phyloP scores from a whole-genome alignment of 2,888 invertebrate species.

The Stenchaetothrips biformis region DNA sequence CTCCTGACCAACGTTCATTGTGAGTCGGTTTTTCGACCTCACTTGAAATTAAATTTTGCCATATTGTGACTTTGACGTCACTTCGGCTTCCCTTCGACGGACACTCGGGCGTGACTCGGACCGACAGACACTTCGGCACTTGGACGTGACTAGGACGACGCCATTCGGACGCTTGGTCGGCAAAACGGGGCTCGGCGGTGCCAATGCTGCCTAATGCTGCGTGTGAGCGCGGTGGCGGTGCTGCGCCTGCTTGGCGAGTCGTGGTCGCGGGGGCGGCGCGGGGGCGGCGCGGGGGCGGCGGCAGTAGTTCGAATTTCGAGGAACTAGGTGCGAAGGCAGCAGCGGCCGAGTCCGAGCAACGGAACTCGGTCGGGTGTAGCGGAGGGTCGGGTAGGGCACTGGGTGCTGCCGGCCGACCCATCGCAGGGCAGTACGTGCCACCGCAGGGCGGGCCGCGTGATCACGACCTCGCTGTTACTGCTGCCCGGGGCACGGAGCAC shows the following conservation, averaged over 20 bases:
- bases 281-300: neutral
- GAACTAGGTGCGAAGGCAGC: conserved; percentile 9
- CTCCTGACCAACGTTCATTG: no score
- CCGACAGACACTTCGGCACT: no score
- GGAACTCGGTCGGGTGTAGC: neutral
- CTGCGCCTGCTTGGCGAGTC: neutral
- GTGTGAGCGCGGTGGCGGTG: neutral
- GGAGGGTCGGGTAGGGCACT: neutral
- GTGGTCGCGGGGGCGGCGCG: neutral
- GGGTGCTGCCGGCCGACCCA: neutral
- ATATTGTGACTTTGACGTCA: no score
- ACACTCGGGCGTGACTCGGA: no score
- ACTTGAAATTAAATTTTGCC: no score
- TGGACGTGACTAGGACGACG: no score
- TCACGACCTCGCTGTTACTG: conserved; percentile 3
- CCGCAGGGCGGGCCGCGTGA: neutral
- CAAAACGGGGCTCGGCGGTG: no score
- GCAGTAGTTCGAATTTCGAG: conserved; percentile 15
- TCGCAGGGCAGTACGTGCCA: neutral
- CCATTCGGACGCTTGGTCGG: no score
- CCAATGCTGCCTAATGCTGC: no score
- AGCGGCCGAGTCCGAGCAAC: neutral
- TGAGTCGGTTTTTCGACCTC: no score
- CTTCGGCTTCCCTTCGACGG: no score
- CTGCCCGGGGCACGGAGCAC: neutral